A percentile compares a stretch with the other conserved stretches of the same genome.
These are phyloP conservation scores for Zaprionus nigranus DNA, from an alignment of 1,140 invertebrate species.

Conservation along the genomic window DNA sequence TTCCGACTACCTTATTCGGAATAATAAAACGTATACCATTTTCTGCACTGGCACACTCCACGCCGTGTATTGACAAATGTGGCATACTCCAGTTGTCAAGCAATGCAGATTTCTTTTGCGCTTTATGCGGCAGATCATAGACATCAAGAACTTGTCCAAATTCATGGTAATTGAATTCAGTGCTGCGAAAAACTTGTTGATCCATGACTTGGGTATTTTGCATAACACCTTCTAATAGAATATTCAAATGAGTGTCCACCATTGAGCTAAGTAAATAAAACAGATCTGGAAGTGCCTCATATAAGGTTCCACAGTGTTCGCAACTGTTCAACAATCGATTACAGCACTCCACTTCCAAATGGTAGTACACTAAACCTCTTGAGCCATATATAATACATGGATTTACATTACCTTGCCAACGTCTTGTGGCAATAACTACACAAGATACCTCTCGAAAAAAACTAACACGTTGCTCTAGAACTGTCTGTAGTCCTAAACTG, in stretches of 20 bases:
- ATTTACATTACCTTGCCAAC: conserved; percentile 97
- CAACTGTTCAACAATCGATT: conserved; percentile 97
- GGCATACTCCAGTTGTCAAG: conserved; percentile 96
- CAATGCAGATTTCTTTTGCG: conserved; percentile 89
- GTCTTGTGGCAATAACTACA: conserved; percentile 98
- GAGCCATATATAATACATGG: conserved; percentile 98
- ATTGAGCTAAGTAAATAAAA: conserved; percentile 92
- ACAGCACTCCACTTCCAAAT: conserved; percentile 94
- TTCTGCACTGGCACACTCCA: conserved; percentile 93
- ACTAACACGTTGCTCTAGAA: conserved; percentile 85
- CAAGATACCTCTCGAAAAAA: conserved; percentile 94
- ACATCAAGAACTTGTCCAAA: conserved; percentile 87
- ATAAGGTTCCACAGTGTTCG: conserved; percentile 94
- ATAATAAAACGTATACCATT: conserved; percentile 97
- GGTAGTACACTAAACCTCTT: conserved; percentile 96
- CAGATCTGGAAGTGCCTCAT: conserved; percentile 93
- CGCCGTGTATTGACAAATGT: conserved; percentile 95
- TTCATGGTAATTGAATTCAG: conserved; percentile 36
- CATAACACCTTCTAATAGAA: conserved; percentile 89
- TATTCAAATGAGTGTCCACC: conserved; percentile 93
- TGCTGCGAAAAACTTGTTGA: conserved; percentile 2
- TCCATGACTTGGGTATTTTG: not conserved
- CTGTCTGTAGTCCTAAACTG: conserved; percentile 94
- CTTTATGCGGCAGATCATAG: conserved; percentile 89
- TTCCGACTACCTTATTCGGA: conserved; percentile 95